Conservation (phyloP, 2,797 vertebrate species). For the Brachyrhaphis roseni region DNA sequence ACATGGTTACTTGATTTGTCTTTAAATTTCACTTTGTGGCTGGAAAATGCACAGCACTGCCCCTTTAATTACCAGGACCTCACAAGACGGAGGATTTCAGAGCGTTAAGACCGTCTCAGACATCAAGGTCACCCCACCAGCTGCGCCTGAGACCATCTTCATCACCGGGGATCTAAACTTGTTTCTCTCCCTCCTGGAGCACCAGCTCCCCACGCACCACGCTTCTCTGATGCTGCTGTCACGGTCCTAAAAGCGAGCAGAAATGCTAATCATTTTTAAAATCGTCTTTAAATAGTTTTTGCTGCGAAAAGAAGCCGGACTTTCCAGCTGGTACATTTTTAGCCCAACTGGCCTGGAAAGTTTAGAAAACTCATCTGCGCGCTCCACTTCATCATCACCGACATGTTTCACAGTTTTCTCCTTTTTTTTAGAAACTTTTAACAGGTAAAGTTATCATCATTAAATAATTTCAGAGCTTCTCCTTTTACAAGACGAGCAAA, state of each 20-base stretch:
- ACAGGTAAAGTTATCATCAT: constrained; percentile 13
- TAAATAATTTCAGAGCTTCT: constrained; percentile 11
- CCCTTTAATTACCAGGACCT: constrained; percentile 49
- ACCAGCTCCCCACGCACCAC: constrained; percentile 24
- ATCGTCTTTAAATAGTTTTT: constrained; percentile 25
- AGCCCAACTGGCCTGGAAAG: not conserved
- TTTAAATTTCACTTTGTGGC: too few species aligned
- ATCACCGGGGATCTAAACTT: constrained; percentile 59
- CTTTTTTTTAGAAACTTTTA: not conserved
- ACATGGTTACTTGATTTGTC: too few species aligned
- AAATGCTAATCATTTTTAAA: constrained; percentile 25
- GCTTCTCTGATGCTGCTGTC: constrained; percentile 29
- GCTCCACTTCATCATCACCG: not conserved
- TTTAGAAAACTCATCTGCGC: constrained; percentile 15
- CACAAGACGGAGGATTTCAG: constrained; percentile 51
- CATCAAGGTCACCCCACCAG: constrained; percentile 73
- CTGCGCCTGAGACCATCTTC: constrained; percentile 66
- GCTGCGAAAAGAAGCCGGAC: constrained; percentile 11
- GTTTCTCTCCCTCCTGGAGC: constrained; percentile 47
- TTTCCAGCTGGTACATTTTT: constrained; percentile 6
- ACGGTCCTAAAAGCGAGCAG: constrained; percentile 22
- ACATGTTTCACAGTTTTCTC: not conserved
- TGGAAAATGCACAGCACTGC: too few species aligned
- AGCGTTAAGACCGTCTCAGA: constrained; percentile 30
- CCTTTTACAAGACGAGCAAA: constrained; percentile 22